phyloP scores from a whole-genome alignment of 2,113 vertebrate genomes.

The Oncorhynchus nerka region DNA sequence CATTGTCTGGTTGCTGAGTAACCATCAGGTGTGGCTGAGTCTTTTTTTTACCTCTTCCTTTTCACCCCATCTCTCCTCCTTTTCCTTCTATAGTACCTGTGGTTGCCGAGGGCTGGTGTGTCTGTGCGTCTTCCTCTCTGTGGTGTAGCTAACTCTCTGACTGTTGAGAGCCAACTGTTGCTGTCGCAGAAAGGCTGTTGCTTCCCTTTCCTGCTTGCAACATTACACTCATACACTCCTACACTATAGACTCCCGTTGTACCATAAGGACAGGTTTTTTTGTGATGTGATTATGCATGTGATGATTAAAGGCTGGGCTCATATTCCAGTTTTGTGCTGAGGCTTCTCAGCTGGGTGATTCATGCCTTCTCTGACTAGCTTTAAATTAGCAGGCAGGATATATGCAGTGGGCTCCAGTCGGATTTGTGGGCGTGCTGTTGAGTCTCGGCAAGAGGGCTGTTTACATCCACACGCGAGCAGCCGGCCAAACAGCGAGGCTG shows the following conservation, averaged over 20 bases:
- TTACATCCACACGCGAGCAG: conserved; percentile 12
- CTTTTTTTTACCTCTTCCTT: background rate
- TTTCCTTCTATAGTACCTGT: background rate
- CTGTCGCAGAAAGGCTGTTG: conserved; percentile 41
- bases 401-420: conserved; percentile 5
- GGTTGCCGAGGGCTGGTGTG: background rate
- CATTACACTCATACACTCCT: conserved; percentile 13
- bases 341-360: conserved; percentile 39
- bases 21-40: background rate
- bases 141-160: conserved; percentile 54
- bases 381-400: background rate
- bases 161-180: conserved; percentile 71
- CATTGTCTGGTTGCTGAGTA: background rate
- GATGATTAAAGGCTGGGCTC: background rate
- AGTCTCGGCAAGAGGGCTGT: background rate
- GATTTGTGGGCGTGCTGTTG: conserved; percentile 14
- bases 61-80: background rate
- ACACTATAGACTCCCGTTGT: conserved; percentile 5
- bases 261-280: background rate
- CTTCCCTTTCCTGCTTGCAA: background rate
- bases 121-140: background rate
- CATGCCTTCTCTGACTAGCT: conserved; percentile 30
- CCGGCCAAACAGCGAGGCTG: conserved; percentile 13
- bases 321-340: background rate
- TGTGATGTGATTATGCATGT: background rate